Evolutionary conservation across 2,113 vertebrate genomes (phyloP).

Genomic region (Caretta caretta): DNA sequence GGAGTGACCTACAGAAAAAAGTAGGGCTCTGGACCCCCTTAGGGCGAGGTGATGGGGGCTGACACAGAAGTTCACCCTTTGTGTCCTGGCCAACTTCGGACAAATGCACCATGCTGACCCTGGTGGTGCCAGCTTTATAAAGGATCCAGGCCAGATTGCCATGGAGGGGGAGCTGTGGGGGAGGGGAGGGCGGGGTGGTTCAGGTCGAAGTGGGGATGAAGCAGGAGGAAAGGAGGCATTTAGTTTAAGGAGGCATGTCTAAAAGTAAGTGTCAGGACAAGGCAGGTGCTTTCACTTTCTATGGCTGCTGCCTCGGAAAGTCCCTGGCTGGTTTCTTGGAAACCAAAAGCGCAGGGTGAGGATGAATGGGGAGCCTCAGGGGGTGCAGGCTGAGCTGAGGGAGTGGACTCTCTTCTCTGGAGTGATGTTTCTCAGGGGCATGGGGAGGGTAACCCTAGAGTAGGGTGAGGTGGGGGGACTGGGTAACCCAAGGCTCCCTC

Average conservation of each 20-base stretch:
- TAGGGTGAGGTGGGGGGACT: not conserved
- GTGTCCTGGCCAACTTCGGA: not conserved
- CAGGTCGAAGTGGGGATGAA: not conserved
- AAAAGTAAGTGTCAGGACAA: not conserved
- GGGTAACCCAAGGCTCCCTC: not conserved
- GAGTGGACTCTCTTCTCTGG: not conserved
- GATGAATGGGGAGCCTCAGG: not conserved
- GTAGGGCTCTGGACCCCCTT: too few relatives aligned
- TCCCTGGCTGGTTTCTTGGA: not conserved
- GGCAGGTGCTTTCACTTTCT: not conserved
- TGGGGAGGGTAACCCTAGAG: not conserved
- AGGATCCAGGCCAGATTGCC: not conserved
- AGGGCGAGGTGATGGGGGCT: not conserved
- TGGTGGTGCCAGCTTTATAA: not conserved
- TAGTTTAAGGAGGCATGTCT: not conserved
- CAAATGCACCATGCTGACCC: not conserved
- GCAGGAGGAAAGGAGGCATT: not conserved
- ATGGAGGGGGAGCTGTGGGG: not conserved
- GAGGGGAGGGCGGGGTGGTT: not conserved
- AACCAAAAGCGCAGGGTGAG: not conserved
- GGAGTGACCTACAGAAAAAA: not conserved
- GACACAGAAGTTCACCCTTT: not conserved
- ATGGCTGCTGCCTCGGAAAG: not conserved
- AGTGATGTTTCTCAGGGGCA: not conserved
- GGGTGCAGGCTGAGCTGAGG: not conserved